Evolutionary conservation across 2,797 vertebrate species (phyloP), one percentile per base, ranked within the genome.

Genomic region (Xyrichtys novacula): DNA sequence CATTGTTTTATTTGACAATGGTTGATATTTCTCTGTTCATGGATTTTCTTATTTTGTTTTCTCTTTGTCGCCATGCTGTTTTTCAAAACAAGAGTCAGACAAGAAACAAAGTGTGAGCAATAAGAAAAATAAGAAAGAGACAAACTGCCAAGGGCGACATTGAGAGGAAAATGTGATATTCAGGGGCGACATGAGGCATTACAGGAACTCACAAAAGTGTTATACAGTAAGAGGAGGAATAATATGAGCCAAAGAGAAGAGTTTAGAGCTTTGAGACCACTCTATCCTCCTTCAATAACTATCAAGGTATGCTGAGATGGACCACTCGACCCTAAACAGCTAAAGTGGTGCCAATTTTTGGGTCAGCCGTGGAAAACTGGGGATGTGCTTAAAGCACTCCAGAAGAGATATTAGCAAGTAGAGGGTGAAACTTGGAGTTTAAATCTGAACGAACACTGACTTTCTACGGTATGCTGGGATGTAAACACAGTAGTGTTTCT

Each of bases 211-310:
- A 69, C 55, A 65, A 71, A 31, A 76, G 46, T 76, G n/a, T n/a
- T n/a, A n/a, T n/a, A n/a, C n/a, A n/a, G n/a, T n/a, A n/a, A n/a
- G n/a, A n/a, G 64, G 56, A 64, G 62, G 62, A 69, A 72, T 74
- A 69, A 76, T 49, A 57, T 66, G 72, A 85, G 67, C 34, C 62
- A 43, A 16, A 53, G 58, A 76, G 71, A 57, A 50, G 60, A 39
- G 58, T 26, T 78, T 29, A 39, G 74, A 82, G 74, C 78, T 70
- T 40, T 20, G 75, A 81, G 80, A 85, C 74, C 72, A 80, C 78
- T 83, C 75, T n/a, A 25, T 43, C 14, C 62, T 84, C 72, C 74
- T 61, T 83, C 71, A 83, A 69, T 60, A 80, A 70, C 78, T 47
- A 76, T 85, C 76, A 81, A 77, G 74, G 58, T 55, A 53, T 42